Evolutionary conservation across 1,140 invertebrate species (phyloP).

Genomic region (Cydia pomonella): DNA sequence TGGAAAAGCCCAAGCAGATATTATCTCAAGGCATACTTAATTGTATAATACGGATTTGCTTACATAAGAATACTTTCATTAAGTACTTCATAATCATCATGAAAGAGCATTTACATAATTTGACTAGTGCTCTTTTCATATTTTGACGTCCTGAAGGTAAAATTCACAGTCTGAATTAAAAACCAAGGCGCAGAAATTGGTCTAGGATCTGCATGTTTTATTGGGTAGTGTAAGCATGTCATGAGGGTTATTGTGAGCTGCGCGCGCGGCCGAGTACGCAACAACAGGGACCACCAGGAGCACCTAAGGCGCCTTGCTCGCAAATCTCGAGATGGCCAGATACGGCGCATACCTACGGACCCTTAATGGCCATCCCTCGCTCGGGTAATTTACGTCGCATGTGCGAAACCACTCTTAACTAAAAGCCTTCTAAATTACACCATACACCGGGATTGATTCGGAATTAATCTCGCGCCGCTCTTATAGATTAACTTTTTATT

Average conservation of each 20-base stretch:
- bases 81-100: too few relatives aligned
- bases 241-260: too few relatives aligned
- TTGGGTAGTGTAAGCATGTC: background rate
- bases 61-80: too few relatives aligned
- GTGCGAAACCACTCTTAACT: slow-evolving; percentile 78
- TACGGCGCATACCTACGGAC: slow-evolving; percentile 69
- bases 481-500: slow-evolving; percentile 43
- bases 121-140: too few relatives aligned
- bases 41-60: too few relatives aligned
- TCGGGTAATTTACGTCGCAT: slow-evolving; percentile 76
- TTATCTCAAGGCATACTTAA: too few relatives aligned
- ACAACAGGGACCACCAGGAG: slow-evolving; percentile 71
- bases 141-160: too few relatives aligned
- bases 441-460: slow-evolving; percentile 70
- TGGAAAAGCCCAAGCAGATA: too few relatives aligned
- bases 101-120: too few relatives aligned
- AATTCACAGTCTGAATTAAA: too few relatives aligned
- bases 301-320: slow-evolving; percentile 68
- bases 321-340: slow-evolving; percentile 76
- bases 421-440: slow-evolving; percentile 77
- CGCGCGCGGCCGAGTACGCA: slow-evolving; percentile 1
- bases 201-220: background rate
- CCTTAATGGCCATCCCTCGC: slow-evolving; percentile 71
- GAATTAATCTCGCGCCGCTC: slow-evolving; percentile 67
- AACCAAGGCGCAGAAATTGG: too few relatives aligned